Evolutionary conservation across 2,113 vertebrate genomes (phyloP).

Genomic region (Bothrops jararaca): DNA sequence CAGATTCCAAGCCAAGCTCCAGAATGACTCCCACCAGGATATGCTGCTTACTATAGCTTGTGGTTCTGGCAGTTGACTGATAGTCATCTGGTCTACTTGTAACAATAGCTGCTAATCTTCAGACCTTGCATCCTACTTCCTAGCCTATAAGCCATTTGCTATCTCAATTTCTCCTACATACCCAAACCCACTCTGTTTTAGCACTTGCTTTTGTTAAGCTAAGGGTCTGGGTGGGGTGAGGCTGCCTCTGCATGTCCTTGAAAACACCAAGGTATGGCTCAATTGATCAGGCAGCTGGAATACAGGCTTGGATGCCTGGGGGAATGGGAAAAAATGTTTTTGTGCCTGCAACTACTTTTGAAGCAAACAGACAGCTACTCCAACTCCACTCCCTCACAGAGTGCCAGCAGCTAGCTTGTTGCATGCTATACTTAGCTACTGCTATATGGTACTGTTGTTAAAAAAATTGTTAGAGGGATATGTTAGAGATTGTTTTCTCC

Average conservation of each 20-base stretch:
- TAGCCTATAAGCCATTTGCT: background rate
- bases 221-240: background rate
- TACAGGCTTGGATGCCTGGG: background rate
- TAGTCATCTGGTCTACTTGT: background rate
- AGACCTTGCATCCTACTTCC: background rate
- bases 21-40: background rate
- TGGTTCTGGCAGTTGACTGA: background rate
- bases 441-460: background rate
- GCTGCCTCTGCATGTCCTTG: background rate
- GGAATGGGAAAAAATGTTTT: background rate
- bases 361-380: background rate
- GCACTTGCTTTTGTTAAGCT: background rate
- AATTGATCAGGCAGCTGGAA: background rate
- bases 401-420: background rate
- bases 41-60: background rate
- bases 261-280: background rate
- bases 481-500: background rate
- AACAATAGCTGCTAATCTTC: background rate
- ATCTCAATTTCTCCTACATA: background rate
- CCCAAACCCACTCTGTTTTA: background rate
- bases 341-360: background rate
- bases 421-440: background rate
- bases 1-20: background rate
- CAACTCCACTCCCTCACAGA: background rate
- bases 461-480: background rate